Evolutionary conservation across 2,113 vertebrate species (phyloP).

Genomic region (Percina caprodes): DNA sequence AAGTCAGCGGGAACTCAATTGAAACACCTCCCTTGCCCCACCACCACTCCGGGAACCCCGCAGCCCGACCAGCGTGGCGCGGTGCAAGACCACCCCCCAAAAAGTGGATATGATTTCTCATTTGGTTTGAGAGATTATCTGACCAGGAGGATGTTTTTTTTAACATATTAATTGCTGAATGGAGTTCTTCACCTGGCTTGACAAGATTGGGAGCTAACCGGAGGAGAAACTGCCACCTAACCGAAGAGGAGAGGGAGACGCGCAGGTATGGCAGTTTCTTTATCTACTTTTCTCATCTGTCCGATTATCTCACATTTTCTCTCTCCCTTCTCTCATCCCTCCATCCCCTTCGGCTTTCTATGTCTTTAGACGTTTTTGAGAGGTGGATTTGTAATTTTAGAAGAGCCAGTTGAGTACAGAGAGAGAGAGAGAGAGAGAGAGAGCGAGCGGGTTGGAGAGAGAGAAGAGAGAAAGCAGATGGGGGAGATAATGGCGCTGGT

Average conservation of each 20-base stretch:
- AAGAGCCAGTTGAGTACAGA: constrained; percentile 25
- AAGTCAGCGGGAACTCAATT: constrained; percentile 62
- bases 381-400: constrained; percentile 46
- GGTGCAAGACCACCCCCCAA: constrained; percentile 15
- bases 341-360: background rate
- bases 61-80: constrained; percentile 7
- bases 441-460: background rate
- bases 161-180: constrained; percentile 28
- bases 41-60: constrained; percentile 32
- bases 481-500: constrained; percentile 79
- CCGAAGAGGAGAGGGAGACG: constrained; percentile 25
- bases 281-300: constrained; percentile 56
- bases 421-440: background rate
- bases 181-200: constrained; percentile 56
- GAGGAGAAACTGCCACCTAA: constrained; percentile 41
- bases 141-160: constrained; percentile 60
- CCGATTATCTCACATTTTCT: constrained; percentile 9
- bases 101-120: constrained; percentile 70
- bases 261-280: constrained; percentile 67
- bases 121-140: constrained; percentile 27
- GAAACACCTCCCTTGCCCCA: constrained; percentile 45
- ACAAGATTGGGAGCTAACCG: constrained; percentile 31
- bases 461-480: constrained; percentile 58
- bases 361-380: constrained; percentile 4
- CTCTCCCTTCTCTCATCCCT: background rate